Evolutionary conservation across 2,888 invertebrate species (phyloP).

Genomic region (Thecophora atra): DNA sequence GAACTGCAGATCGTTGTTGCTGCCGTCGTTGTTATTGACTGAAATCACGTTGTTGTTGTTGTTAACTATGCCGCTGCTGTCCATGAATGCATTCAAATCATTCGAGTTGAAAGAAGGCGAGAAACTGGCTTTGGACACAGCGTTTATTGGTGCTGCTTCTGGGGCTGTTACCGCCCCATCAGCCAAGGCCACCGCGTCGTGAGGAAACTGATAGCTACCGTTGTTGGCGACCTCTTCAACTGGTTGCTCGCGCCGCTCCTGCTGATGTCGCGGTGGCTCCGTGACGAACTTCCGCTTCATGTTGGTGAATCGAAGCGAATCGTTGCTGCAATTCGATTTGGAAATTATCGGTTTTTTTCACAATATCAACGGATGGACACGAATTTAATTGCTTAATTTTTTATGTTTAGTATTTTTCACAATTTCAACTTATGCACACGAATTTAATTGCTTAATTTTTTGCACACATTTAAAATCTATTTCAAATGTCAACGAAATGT

Average conservation of each 20-base stretch:
- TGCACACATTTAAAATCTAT: too few relatives aligned
- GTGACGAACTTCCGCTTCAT: conserved; percentile 60
- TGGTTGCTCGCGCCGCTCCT: conserved; percentile 25
- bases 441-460: too few relatives aligned
- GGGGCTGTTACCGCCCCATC: conserved; percentile 54
- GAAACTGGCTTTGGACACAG: not conserved
- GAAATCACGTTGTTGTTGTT: conserved; percentile 22
- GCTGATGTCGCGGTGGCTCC: conserved; percentile 33
- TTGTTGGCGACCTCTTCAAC: conserved; percentile 40
- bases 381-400: too few relatives aligned
- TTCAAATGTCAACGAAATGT: too few relatives aligned
- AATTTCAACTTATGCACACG: too few relatives aligned
- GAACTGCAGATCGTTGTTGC: conserved; percentile 42
- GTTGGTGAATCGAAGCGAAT: conserved; percentile 53
- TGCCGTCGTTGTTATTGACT: conserved; percentile 24
- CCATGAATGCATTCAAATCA: conserved; percentile 17
- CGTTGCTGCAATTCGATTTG: conserved; percentile 46
- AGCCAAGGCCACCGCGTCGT: not conserved
- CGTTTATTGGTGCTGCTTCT: not conserved
- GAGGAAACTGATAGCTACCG: conserved; percentile 34
- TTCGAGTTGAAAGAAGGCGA: not conserved
- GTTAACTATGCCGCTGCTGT: conserved; percentile 23
- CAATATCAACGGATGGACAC: too few relatives aligned
- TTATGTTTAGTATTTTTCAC: too few relatives aligned
- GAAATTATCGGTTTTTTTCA: not conserved